Conservation (phyloP, 1,140 invertebrate species). For the Cotesia chilonis region DNA sequence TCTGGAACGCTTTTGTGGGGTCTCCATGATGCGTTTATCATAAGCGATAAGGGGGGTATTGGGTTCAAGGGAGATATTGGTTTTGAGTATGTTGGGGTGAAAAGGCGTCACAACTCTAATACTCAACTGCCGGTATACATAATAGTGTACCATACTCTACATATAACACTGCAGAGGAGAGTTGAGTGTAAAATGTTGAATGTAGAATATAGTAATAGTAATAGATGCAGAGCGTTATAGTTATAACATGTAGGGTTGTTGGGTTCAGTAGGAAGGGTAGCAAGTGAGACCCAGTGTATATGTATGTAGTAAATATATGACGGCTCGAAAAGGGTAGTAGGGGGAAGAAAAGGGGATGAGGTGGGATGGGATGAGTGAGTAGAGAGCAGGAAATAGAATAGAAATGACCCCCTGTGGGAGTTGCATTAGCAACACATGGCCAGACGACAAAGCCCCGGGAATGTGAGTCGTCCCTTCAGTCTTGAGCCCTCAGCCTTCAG, state of each 20-base stretch:
- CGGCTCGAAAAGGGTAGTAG: not conserved
- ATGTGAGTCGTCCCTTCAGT: constrained; percentile 24
- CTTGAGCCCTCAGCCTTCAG: constrained; percentile 12
- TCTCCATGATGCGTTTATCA: constrained; percentile 65
- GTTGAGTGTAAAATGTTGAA: too few species aligned
- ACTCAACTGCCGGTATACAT: not conserved
- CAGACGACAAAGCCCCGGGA: constrained; percentile 56
- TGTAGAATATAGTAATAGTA: too few species aligned
- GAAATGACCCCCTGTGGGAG: constrained; percentile 65
- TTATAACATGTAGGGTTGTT: too few species aligned
- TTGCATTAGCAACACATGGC: constrained; percentile 66
- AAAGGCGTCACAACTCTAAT: constrained; percentile 33
- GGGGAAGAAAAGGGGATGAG: constrained; percentile 18
- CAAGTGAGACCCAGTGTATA: constrained; percentile 13
- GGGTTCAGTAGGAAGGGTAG: not conserved
- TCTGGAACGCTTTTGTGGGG: constrained; percentile 61
- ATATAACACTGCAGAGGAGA: too few species aligned
- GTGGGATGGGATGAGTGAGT: constrained; percentile 50
- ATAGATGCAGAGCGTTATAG: too few species aligned
- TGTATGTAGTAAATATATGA: constrained; percentile 12
- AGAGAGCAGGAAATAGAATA: constrained; percentile 64
- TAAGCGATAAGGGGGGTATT: constrained; percentile 56
- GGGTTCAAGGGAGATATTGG: not conserved
- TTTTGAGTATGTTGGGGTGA: constrained; percentile 7
- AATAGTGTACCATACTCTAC: not conserved